Evolutionary conservation across 2,113 vertebrate species (phyloP).

Genomic region (Dipodomys stephensi): DNA sequence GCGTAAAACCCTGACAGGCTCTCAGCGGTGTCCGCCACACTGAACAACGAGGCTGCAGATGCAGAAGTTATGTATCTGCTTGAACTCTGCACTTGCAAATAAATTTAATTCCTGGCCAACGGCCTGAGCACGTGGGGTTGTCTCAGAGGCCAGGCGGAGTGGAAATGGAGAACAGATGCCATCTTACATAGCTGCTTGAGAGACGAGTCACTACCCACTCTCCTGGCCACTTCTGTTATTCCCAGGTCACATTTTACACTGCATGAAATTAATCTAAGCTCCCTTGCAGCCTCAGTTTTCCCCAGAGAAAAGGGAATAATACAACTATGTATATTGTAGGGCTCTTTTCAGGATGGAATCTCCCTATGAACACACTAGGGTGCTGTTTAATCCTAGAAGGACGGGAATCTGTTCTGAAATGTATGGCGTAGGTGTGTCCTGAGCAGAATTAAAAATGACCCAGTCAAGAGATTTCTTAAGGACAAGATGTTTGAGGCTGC

Average conservation of each 20-base stretch:
- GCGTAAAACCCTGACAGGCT: background rate
- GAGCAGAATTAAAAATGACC: background rate
- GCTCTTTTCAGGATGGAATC: background rate
- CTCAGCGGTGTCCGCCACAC: background rate
- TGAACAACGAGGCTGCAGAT: slow-evolving; percentile 57
- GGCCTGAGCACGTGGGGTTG: slow-evolving; percentile 59
- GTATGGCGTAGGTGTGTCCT: background rate
- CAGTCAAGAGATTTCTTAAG: background rate
- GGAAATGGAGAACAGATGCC: slow-evolving; percentile 65
- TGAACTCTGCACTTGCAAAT: slow-evolving; percentile 65
- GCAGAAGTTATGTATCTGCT: slow-evolving; percentile 66
- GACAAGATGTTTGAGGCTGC: background rate
- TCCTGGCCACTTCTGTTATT: background rate
- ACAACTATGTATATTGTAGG: background rate
- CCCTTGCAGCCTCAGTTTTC: background rate
- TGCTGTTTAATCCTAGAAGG: background rate
- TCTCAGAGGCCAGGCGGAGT: slow-evolving; percentile 47
- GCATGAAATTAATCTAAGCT: background rate
- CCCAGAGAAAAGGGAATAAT: background rate
- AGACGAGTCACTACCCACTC: slow-evolving; percentile 13
- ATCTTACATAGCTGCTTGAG: background rate
- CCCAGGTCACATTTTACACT: background rate
- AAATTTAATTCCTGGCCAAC: slow-evolving; percentile 73
- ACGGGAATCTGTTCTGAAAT: background rate
- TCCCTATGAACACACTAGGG: no score